Conservation (phyloP, 2,888 invertebrate species). For the Cataglyphis albicans region DNA sequence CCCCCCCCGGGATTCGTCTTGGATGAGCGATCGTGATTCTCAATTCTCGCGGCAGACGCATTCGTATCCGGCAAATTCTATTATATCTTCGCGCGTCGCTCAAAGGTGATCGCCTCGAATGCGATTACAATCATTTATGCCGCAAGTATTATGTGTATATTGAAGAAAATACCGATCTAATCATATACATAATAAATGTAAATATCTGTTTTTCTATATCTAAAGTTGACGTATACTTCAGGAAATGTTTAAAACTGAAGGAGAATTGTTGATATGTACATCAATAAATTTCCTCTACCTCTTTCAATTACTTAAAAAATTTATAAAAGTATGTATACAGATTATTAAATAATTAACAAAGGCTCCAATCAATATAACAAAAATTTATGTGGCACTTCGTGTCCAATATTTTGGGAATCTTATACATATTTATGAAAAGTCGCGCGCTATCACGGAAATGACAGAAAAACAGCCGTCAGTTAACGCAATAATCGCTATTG, state of each 20-base stretch:
- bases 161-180: background rate
- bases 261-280: background rate
- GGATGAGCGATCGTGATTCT: conserved; percentile 43
- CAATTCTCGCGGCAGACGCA: conserved; percentile 25
- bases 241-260: background rate
- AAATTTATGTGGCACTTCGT: background rate
- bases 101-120: conserved; percentile 25
- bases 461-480: conserved; percentile 55
- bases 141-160: background rate
- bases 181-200: background rate
- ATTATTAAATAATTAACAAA: background rate
- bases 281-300: background rate
- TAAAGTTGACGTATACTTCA: background rate
- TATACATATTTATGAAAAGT: conserved; percentile 7
- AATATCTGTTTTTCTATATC: background rate
- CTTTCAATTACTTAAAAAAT: background rate
- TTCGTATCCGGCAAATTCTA: conserved; percentile 41
- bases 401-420: background rate
- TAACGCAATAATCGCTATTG: conserved; percentile 69
- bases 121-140: conserved; percentile 25
- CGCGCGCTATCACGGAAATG: conserved; percentile 28
- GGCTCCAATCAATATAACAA: background rate
- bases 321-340: background rate
- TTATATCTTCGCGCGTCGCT: conserved; percentile 21
- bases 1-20: background rate